Conservation (phyloP, 2,797 vertebrate species). For the Sandelia bainsii region DNA sequence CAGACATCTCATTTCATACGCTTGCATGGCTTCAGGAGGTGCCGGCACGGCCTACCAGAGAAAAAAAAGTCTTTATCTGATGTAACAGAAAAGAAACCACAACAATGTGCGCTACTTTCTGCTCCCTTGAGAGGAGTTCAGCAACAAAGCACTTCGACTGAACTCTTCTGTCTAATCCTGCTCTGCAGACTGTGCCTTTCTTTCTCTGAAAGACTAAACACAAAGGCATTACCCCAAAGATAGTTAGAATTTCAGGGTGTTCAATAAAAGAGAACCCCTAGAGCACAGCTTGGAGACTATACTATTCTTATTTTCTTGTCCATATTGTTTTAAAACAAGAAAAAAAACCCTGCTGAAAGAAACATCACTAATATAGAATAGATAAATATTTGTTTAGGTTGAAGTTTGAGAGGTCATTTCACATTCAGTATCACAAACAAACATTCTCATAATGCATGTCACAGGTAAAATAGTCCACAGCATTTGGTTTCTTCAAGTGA, state of each 20-base stretch:
- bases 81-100: constrained; percentile 74
- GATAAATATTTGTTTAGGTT: constrained; percentile 22
- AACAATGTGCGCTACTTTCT: constrained; percentile 64
- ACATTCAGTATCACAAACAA: background rate
- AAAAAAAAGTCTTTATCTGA: constrained; percentile 66
- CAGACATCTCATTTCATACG: constrained; percentile 37
- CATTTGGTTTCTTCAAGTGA: constrained; percentile 3
- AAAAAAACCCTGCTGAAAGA: constrained; percentile 20
- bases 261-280: constrained; percentile 40
- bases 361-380: constrained; percentile 3
- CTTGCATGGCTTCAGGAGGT: constrained; percentile 55
- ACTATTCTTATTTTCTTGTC: constrained; percentile 3
- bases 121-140: constrained; percentile 60
- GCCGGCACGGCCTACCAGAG: constrained; percentile 31
- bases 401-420: constrained; percentile 1
- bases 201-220: constrained; percentile 56
- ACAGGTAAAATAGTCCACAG: background rate
- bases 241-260: constrained; percentile 61
- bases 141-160: constrained; percentile 72
- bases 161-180: constrained; percentile 67
- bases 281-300: constrained; percentile 33
- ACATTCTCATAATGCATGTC: background rate
- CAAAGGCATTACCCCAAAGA: constrained; percentile 73
- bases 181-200: constrained; percentile 68
- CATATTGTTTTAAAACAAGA: constrained; percentile 14